phyloP scores from a whole-genome alignment of 2,797 vertebrate genomes.

The Gila robusta region DNA sequence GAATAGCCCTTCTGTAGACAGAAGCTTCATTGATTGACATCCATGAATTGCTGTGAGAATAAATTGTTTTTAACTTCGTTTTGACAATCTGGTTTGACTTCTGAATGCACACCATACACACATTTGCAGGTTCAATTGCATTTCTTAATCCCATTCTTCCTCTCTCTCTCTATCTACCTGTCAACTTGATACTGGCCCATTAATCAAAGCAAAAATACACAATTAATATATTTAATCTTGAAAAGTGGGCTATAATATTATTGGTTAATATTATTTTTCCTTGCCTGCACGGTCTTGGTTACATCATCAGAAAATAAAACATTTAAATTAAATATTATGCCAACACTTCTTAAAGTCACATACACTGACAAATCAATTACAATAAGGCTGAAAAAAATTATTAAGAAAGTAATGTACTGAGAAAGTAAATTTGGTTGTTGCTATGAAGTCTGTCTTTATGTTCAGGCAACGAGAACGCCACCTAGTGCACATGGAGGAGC shows the following conservation, averaged over 20 bases:
- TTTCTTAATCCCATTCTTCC: neutral
- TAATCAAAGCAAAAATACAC: neutral
- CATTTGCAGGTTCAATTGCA: neutral
- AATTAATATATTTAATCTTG: neutral
- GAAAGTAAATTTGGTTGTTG: neutral
- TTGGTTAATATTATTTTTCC: neutral
- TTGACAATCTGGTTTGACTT: neutral
- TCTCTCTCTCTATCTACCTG: neutral
- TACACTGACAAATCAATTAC: neutral
- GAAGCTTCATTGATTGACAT: neutral
- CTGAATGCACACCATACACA: neutral
- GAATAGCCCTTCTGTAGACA: too few species aligned
- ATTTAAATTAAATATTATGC: neutral
- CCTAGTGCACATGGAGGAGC: slow-evolving; percentile 60
- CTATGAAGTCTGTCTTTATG: neutral
- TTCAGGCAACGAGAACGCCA: slow-evolving; percentile 43
- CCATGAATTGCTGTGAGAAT: neutral
- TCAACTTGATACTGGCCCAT: neutral
- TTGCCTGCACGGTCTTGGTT: neutral
- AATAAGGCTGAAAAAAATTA: neutral
- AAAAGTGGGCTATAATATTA: neutral
- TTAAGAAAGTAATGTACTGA: neutral
- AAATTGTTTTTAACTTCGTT: neutral
- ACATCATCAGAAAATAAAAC: neutral
- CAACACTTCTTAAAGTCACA: neutral